These are phyloP conservation scores for Torymus auratus DNA, from an alignment of 2,888 invertebrate species.

Conservation along the genomic window DNA sequence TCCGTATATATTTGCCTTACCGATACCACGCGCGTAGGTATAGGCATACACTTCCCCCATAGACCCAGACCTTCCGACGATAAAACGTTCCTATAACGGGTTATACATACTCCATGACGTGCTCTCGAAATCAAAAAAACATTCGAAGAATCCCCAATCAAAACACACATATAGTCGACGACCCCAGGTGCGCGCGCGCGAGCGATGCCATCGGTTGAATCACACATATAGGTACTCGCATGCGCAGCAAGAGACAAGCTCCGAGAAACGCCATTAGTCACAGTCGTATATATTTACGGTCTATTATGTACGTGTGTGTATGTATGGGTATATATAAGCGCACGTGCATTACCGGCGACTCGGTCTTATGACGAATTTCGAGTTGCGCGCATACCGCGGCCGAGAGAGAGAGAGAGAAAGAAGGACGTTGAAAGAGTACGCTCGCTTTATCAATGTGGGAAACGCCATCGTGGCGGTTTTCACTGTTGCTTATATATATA, in stretches of 20 bases:
- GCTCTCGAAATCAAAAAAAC: background rate
- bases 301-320: conserved; percentile 13
- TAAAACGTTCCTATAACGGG: too few species aligned
- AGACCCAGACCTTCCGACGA: too few species aligned
- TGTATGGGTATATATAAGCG: background rate
- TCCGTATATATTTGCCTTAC: too few species aligned
- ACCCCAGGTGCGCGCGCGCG: background rate
- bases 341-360: background rate
- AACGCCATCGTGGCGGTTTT: too few species aligned
- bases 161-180: conserved; percentile 1
- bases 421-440: background rate
- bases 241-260: too few species aligned
- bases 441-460: conserved; percentile 20
- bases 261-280: conserved; percentile 45
- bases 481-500: too few species aligned
- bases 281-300: background rate
- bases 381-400: background rate
- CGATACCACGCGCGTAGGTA: too few species aligned
- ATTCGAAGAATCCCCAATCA: background rate
- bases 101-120: background rate
- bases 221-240: conserved; percentile 27
- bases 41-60: too few species aligned
- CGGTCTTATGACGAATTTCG: conserved; percentile 41
- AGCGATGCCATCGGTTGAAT: conserved; percentile 35
- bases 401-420: too few species aligned